Conservation (phyloP, 2,797 vertebrate species). For the Sciurus vulgaris region DNA sequence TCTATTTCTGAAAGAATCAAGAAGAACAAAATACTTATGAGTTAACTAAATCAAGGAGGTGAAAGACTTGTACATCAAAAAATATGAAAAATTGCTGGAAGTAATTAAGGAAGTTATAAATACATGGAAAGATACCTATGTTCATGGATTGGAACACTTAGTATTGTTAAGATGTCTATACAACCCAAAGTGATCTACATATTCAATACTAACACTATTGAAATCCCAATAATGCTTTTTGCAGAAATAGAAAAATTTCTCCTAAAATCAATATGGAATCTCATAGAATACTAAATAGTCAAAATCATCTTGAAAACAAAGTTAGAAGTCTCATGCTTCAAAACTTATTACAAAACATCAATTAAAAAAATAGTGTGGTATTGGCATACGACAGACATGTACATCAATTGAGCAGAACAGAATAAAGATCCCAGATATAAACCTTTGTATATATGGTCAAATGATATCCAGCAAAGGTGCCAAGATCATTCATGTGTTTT, state of each 20-base stretch:
- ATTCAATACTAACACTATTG: not conserved
- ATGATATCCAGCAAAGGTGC: not conserved
- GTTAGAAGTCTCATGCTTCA: not conserved
- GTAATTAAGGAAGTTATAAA: not conserved
- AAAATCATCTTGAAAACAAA: slow-evolving; percentile 11
- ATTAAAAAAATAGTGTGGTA: slow-evolving; percentile 5
- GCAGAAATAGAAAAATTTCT: not conserved
- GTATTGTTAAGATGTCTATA: not conserved
- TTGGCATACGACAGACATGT: not conserved
- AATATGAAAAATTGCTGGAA: not conserved
- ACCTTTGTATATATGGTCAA: not conserved
- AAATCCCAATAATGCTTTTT: not conserved
- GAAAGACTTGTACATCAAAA: not conserved
- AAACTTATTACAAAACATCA: slow-evolving; percentile 25
- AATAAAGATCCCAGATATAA: not conserved
- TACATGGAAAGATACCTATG: not conserved
- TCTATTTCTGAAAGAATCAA: not conserved
- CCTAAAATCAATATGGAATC: slow-evolving; percentile 12
- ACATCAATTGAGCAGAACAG: not conserved
- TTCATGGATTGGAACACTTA: not conserved
- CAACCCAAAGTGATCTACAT: not conserved
- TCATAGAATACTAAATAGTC: not conserved
- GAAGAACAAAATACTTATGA: slow-evolving; percentile 28
- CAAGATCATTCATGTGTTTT: not conserved
- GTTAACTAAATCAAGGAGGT: not conserved